Evolutionary conservation across 2,888 invertebrate species (phyloP), one percentile per base, ranked within the genome.

Genomic region (Cryptops parisi): DNA sequence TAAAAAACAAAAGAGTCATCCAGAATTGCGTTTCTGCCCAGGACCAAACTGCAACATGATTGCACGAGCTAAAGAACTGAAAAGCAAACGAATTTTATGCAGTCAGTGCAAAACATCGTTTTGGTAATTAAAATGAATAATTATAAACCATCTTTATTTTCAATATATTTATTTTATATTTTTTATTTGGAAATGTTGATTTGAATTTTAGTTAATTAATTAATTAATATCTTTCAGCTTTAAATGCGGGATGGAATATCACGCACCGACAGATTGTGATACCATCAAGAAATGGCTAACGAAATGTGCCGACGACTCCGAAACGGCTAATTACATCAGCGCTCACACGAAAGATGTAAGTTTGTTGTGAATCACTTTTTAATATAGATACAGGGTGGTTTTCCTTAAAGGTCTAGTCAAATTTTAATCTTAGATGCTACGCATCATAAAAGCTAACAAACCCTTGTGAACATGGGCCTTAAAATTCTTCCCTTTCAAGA

Each of bases 271-370:
- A 2, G 91, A 93, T 70, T 98, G 98, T 70, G 78, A 81, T 58
- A 84, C 90, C 33, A 97, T 98, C 60, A 87, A 85, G 65, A 86
- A 86, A 64, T 98, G 98, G 98, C 75, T 97, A 57, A 94, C 93
- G n/a, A 98, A 98, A 72, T 98, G 98, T 73, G 96, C 94, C 50
- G 98, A 99, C 72, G 98, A 99, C 72, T 96, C 94, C 57, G 98
- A 98, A 74, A 99, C 98, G 49, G 97, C 97, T 47, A 98, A 98
- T 72, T 99, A 99, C 68, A 98, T 98, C 64, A 93, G 91, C 74
- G 96, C 96, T 64, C 88, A 97, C 73, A 97, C 97, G 66, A 89
- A 90, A 79, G 88, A 85, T 71, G 77, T 77, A 66, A 71, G 73
- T 63, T 39, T 27, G 27, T 25, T 23, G 12, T 41, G 15, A 33